These are phyloP conservation scores for Silurus asotus DNA, from an alignment of 2,113 vertebrate species.

Conservation along the genomic window DNA sequence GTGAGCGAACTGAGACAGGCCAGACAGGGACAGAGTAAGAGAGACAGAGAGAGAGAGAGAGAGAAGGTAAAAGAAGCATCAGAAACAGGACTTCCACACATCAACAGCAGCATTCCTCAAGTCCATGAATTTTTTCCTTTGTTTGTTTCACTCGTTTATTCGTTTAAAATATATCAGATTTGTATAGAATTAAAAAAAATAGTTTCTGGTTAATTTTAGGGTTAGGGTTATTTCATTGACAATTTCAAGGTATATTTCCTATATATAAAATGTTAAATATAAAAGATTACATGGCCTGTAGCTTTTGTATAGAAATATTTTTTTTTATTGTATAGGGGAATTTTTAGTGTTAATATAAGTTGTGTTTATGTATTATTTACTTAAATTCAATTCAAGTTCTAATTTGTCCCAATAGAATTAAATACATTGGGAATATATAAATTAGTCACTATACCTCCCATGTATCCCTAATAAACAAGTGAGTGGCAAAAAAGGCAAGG, in stretches of 20 bases:
- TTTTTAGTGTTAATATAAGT: neutral
- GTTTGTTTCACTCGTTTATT: neutral
- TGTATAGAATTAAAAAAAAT: too few species aligned
- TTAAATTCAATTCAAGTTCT: neutral
- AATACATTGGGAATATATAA: too few species aligned
- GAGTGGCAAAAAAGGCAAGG: too few species aligned
- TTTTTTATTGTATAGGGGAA: neutral
- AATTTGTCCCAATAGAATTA: neutral
- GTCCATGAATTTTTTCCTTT: neutral
- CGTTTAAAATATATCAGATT: neutral
- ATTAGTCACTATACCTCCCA: too few species aligned
- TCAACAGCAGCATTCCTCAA: neutral
- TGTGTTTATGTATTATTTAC: neutral
- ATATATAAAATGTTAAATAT: neutral
- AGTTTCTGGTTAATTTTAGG: too few species aligned
- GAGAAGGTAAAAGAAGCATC: neutral
- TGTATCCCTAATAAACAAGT: too few species aligned
- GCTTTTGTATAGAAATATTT: neutral
- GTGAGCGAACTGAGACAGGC: neutral
- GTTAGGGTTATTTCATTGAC: too few species aligned
- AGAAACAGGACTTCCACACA: neutral
- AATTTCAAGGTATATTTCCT: too few species aligned
- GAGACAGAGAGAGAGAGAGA: constrained; percentile 18
- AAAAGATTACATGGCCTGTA: neutral
- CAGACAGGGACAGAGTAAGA: constrained; percentile 24